Percentiles rank a stretch among this genome's conserved stretches.
Evolutionary conservation across 2,888 invertebrate genomes (phyloP).

Genomic region (Oeneis ivallda): DNA sequence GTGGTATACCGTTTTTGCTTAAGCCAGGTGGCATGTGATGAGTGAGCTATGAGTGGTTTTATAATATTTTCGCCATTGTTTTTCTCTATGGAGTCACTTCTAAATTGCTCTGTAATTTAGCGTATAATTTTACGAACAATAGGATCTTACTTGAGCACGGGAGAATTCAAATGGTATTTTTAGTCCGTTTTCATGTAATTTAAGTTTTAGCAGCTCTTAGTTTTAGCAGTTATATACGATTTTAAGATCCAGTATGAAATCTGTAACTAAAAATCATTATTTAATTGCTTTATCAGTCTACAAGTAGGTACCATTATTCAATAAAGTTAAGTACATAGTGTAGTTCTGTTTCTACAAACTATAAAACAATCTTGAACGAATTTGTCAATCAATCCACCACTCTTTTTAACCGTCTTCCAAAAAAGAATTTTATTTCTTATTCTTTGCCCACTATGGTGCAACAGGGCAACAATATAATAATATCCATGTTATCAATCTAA

Average conservation of each 20-base stretch:
- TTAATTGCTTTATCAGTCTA: too few relatives aligned
- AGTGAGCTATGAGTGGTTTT: conserved; percentile 24
- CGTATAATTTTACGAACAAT: conserved; percentile 27
- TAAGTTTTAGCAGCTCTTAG: neutral
- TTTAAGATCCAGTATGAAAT: neutral
- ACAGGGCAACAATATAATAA: too few relatives aligned
- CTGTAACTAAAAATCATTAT: neutral
- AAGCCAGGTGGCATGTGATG: conserved; percentile 35
- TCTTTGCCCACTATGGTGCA: too few relatives aligned
- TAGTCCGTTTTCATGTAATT: conserved; percentile 2
- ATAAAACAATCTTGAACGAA: too few relatives aligned
- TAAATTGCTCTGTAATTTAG: conserved; percentile 21
- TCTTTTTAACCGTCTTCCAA: too few relatives aligned
- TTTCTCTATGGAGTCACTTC: conserved; percentile 25
- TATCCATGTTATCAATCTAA: too few relatives aligned
- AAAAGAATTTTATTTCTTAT: too few relatives aligned
- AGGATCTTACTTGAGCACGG: conserved; percentile 14
- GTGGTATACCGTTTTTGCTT: conserved; percentile 16
- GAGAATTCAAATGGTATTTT: conserved; percentile 9
- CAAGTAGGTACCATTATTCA: too few relatives aligned
- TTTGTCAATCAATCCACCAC: too few relatives aligned
- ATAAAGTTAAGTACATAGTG: too few relatives aligned
- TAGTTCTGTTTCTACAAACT: too few relatives aligned
- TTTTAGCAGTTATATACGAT: neutral
- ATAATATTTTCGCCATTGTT: conserved; percentile 33